These are phyloP conservation scores for Desmodus rotundus DNA, from an alignment of 2,113 vertebrate species.

Conservation along the genomic window DNA sequence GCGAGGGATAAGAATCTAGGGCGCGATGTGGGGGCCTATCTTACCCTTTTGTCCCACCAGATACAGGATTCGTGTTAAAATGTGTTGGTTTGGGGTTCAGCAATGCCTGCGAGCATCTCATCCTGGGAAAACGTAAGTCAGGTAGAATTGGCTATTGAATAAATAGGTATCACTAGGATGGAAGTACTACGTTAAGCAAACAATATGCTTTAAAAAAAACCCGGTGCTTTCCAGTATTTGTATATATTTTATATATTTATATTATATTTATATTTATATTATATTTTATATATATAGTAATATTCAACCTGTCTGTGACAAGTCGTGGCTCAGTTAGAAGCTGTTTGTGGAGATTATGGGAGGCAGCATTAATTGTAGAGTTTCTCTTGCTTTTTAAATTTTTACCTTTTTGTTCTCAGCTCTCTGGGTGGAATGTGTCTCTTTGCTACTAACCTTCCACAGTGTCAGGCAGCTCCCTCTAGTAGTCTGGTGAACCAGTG, in stretches of 20 bases:
- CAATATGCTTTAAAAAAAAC: not conserved
- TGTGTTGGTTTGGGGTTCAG: not conserved
- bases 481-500: not conserved
- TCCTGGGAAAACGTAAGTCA: not conserved
- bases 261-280: not conserved
- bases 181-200: not conserved
- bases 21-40: not conserved
- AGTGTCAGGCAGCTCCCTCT: rapidly evolving
- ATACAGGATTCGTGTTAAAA: not conserved
- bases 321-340: not conserved
- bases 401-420: not conserved
- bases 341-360: not conserved
- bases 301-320: not conserved
- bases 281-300: not conserved
- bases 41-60: not conserved
- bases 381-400: not conserved
- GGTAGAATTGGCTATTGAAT: not conserved
- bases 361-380: not conserved
- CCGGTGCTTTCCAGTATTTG: not conserved
- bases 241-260: too few relatives aligned
- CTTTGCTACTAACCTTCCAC: not conserved
- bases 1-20: not conserved
- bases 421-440: not conserved
- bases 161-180: not conserved
- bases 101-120: not conserved